Percentiles rank a stretch among this genome's conserved stretches.
phyloP scores from a whole-genome alignment of 2,113 vertebrate genomes.

The Phrynosoma blainvillii region DNA sequence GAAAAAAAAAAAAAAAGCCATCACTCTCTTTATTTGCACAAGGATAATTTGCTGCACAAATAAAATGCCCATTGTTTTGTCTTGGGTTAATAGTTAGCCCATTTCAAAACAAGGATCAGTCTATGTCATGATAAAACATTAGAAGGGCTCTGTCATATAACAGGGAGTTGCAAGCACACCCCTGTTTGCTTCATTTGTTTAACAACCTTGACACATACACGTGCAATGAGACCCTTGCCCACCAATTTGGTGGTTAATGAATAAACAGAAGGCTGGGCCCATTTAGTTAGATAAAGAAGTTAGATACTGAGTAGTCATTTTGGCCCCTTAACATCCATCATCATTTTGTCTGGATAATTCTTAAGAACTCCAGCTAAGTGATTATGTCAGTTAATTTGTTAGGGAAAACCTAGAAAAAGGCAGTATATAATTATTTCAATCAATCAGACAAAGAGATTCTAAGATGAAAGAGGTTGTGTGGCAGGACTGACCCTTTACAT shows the following conservation, averaged over 20 bases:
- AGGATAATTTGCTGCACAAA: slow-evolving; percentile 32
- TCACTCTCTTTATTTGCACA: background rate
- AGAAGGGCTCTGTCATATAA: slow-evolving; percentile 53
- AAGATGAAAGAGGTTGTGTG: background rate
- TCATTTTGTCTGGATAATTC: background rate
- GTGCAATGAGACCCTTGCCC: slow-evolving; percentile 33
- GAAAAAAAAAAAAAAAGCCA: background rate
- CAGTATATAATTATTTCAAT: background rate
- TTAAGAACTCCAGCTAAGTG: background rate
- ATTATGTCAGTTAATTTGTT: background rate
- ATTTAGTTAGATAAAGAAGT: slow-evolving; percentile 39
- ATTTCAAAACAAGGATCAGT: slow-evolving; percentile 52
- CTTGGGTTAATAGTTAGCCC: slow-evolving; percentile 67
- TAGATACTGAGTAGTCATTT: slow-evolving; percentile 13
- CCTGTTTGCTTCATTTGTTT: slow-evolving; percentile 52
- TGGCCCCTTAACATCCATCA: slow-evolving; percentile 4
- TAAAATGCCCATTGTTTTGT: slow-evolving; percentile 57
- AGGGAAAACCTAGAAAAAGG: background rate
- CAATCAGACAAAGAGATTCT: background rate
- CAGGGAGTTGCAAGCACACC: slow-evolving; percentile 41
- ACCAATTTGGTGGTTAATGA: slow-evolving; percentile 53
- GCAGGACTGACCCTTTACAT: background rate
- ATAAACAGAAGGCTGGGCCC: slow-evolving; percentile 31
- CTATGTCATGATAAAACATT: slow-evolving; percentile 64
- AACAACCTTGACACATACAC: slow-evolving; percentile 56